A percentile compares a stretch with the other conserved stretches of the same genome.
phyloP scores from a whole-genome alignment of 92 coral and sea anemone genomes.

The Porites rus region DNA sequence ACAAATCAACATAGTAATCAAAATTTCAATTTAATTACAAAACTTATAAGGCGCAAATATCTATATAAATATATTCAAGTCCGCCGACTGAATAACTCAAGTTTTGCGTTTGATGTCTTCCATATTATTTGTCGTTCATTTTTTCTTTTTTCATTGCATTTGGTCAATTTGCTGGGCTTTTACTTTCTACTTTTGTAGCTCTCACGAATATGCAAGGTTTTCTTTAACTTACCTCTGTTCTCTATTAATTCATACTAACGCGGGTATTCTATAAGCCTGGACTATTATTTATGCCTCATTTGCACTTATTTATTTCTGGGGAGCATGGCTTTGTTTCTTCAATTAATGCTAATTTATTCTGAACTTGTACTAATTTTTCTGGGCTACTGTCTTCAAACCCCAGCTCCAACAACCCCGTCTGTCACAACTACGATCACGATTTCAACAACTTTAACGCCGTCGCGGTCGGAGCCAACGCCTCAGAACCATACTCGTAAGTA shows the following conservation, averaged over 20 bases:
- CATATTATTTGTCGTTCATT: too few species aligned
- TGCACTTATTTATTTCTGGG: background rate
- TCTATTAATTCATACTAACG: background rate
- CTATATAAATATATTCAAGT: too few species aligned
- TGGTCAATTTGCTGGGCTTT: too few species aligned
- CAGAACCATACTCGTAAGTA: slow-evolving; percentile 27
- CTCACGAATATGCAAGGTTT: background rate
- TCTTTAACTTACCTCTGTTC: background rate
- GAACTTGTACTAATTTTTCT: slow-evolving; percentile 21
- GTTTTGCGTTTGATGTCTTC: too few species aligned
- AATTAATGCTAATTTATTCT: background rate
- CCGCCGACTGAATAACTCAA: too few species aligned
- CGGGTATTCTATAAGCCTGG: background rate
- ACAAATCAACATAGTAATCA: too few species aligned
- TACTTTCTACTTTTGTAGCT: too few species aligned
- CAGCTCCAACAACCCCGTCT: slow-evolving; percentile 47
- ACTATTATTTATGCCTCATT: background rate
- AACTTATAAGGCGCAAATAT: too few species aligned
- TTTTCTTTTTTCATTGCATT: too few species aligned
- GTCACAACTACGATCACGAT: slow-evolving; percentile 1
- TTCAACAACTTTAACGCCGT: slow-evolving; percentile 12
- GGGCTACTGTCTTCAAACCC: slow-evolving; percentile 47
- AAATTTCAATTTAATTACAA: too few species aligned
- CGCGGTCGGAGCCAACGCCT: slow-evolving; percentile 27
- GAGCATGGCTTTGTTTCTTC: background rate